Evolutionary conservation across 2,113 vertebrate species (phyloP), one percentile per base, ranked within the genome.

Genomic region (Sylvilagus bachmani): DNA sequence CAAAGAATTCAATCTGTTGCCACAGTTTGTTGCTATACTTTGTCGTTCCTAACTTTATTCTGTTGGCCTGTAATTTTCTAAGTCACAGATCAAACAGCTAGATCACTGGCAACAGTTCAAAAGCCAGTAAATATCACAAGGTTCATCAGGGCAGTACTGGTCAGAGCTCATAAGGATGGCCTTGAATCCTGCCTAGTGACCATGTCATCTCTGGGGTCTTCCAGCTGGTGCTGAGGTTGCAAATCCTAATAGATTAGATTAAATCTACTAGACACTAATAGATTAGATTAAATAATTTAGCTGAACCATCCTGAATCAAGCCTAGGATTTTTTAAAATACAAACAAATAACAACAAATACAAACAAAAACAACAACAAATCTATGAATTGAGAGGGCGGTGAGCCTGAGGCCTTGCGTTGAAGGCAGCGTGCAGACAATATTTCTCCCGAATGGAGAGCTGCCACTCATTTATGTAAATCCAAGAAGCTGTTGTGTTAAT

Each of bases 1-100:
- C 55, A 51, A 58, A 75, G 38, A 44, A 17, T 90, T 10, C 78
- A 31, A 55, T 67, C 21, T 79, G 27, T 38, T 81, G 74, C 66
- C 29, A 75, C 17, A 70, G 22, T 77, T 38, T 81, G 25, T 70
- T 91, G n/a, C 73, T 25, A 61, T 1, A 13, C 33, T 84, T 81
- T 94, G 53, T n/a, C 16, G 74, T 31, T 36, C 4, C 25, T 58
- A 90, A 86, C 77, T 75, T 92, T 70, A 62, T 75, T 75, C 36
- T 38, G 31, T 67, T 49, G 10, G 58, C 64, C 73, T 74, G 12
- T 93, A 84, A 89, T 89, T 79, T 83, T 91, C 16, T 49, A 67
- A 53, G 58, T 80, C 22, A 71, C 10, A 92, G 58, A 73, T 17
- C 44, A 75, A 71, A 90, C 27, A 78, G 14, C 19, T 19, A 58